These are phyloP conservation scores for Brachionus plicatilis DNA, from an alignment of 1,140 invertebrate species.

Conservation along the genomic window DNA sequence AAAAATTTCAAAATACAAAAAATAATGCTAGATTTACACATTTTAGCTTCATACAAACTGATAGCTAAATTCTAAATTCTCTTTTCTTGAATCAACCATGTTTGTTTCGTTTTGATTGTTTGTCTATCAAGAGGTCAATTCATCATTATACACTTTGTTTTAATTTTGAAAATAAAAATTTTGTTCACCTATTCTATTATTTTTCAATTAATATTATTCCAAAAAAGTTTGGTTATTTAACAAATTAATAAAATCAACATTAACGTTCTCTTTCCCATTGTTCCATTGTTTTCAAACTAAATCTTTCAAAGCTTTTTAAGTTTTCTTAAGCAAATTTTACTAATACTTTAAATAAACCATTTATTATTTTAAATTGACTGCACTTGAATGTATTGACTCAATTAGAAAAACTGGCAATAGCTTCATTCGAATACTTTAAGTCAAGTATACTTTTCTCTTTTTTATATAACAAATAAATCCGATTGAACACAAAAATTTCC, in stretches of 20 bases:
- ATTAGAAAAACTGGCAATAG: background rate
- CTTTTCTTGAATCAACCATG: background rate
- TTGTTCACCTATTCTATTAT: background rate
- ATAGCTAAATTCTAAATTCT: background rate
- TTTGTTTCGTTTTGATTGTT: background rate
- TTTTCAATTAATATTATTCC: no score
- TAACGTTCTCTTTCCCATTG: background rate
- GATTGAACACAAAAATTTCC: slow-evolving; percentile 16
- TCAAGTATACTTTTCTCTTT: background rate
- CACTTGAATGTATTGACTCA: background rate
- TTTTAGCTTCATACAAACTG: no score
- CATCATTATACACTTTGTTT: background rate
- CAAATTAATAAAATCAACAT: background rate
- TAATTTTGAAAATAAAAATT: background rate
- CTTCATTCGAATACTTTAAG: slow-evolving; percentile 1
- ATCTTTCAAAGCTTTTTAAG: background rate
- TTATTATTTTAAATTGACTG: background rate
- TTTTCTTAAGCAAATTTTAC: background rate
- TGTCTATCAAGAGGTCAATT: no score
- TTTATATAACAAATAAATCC: slow-evolving; percentile 11
- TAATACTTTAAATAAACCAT: background rate
- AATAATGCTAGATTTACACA: no score
- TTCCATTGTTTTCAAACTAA: background rate
- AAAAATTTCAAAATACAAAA: no score
- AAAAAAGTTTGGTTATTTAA: background rate